Evolutionary conservation across 2,113 vertebrate species (phyloP).

Genomic region (Hippocampus comes): DNA sequence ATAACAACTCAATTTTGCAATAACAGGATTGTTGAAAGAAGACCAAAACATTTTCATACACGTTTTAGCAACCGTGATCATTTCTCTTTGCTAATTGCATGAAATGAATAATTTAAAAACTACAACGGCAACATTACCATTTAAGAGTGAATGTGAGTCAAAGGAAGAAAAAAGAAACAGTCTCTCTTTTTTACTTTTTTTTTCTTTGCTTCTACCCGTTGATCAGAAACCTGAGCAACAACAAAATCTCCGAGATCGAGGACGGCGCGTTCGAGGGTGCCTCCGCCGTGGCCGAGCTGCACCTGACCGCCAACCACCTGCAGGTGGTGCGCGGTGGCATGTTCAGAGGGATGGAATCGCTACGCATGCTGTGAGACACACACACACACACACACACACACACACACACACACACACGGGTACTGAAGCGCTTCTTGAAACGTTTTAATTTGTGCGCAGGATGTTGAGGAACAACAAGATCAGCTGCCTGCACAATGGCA

Average conservation of each 20-base stretch:
- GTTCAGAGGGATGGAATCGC: constrained; percentile 86
- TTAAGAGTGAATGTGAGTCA: too few relatives aligned
- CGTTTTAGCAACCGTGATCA: background rate
- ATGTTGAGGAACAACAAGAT: constrained; percentile 96
- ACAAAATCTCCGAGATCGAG: constrained; percentile 92
- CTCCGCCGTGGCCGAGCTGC: constrained; percentile 81
- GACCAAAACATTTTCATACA: background rate
- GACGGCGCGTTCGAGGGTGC: constrained; percentile 89
- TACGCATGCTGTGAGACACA: constrained; percentile 89
- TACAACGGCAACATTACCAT: too few relatives aligned
- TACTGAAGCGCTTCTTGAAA: too few relatives aligned
- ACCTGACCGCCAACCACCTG: constrained; percentile 87
- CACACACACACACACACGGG: background rate
- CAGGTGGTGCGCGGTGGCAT: constrained; percentile 88
- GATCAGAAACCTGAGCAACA: constrained; percentile 93
- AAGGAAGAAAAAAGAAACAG: too few relatives aligned
- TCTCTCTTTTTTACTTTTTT: too few relatives aligned
- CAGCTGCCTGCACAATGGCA: constrained; percentile 92
- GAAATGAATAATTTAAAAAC: too few relatives aligned
- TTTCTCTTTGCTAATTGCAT: too few relatives aligned
- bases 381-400: background rate
- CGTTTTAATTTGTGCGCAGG: constrained; percentile 56
- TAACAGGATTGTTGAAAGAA: too few relatives aligned
- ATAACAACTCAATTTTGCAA: too few relatives aligned
- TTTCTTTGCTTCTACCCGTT: background rate